Evolutionary conservation across 2,888 invertebrate genomes (phyloP).

Genomic region (Pollenia labialis): DNA sequence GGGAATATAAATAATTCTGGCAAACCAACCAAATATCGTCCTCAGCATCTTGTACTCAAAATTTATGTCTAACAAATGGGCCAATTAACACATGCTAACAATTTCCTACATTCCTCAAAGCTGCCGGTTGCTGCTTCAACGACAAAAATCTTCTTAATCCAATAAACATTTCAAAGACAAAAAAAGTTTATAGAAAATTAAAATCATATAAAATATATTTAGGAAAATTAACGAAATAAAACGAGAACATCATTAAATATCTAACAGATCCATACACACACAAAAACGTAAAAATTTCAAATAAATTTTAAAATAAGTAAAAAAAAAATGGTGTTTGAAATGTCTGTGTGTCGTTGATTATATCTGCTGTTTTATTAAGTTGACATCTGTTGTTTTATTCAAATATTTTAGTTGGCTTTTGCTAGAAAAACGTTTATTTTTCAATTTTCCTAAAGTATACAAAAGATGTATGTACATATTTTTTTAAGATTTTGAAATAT

Average conservation of each 20-base stretch:
- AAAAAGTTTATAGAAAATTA: slow-evolving; percentile 53
- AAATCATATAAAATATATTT: slow-evolving; percentile 61
- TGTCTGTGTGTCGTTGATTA: slow-evolving; percentile 12
- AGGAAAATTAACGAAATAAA: slow-evolving; percentile 24
- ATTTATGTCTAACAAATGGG: slow-evolving; percentile 71
- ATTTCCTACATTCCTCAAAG: slow-evolving; percentile 44
- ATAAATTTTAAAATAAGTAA: slow-evolving; percentile 19
- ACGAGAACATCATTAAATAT: neutral
- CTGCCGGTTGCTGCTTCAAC: neutral
- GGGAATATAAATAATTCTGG: slow-evolving; percentile 55
- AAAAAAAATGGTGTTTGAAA: slow-evolving; percentile 23
- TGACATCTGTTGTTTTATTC: slow-evolving; percentile 69
- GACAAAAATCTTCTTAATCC: slow-evolving; percentile 28
- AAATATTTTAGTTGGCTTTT: slow-evolving; percentile 54
- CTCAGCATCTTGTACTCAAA: slow-evolving; percentile 15
- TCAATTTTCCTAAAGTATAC: slow-evolving; percentile 12
- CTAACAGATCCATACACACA: neutral
- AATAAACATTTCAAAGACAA: slow-evolving; percentile 34
- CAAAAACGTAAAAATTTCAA: slow-evolving; percentile 7
- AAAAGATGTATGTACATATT: slow-evolving; percentile 19
- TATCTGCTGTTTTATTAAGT: slow-evolving; percentile 49
- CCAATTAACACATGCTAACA: slow-evolving; percentile 68
- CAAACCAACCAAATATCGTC: neutral
- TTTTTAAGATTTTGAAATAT: slow-evolving; percentile 33
- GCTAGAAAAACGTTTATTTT: slow-evolving; percentile 27